Base-by-base conservation (phyloP, 92 coral and sea anemone species). In the Umimayanthus kanabou region DNA sequence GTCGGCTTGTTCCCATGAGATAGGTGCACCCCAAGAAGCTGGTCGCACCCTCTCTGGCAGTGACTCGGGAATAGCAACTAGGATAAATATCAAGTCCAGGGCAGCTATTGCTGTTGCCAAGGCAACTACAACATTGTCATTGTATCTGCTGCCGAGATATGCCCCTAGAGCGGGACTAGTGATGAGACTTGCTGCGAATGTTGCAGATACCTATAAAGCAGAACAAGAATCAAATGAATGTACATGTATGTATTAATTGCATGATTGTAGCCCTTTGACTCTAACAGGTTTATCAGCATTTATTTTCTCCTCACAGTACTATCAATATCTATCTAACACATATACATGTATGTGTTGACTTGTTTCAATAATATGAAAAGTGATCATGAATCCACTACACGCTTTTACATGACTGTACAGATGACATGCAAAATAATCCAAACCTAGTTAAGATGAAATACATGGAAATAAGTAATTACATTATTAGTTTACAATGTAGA, bases 11-110 rank as follows among this genome's bases (percentile, higher is more conserved):
- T 97, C 99, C 99, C 99, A 97, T 29, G 99, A 97, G 73, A 97
- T 96, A 0, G 99, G 98, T n/a, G 99, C 98, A 39, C 99, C 99
- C 99, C 99, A 97, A 2, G 98, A 97, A n/a, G 95, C 99, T 10
- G 99, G 99, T 13, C 99, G 92, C 81, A 97, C 83, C 66, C 99
- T 92, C 92, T 97, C 99, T 11, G 99, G 98, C 58, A 97, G 92
- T 10, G 99, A 97, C 85, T 97, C 99, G 13, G 99, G 99, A 37
- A 97, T 98, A 64, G 96, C 95, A 71, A 97, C 88, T 70, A 97
- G 81, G 73, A 97, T 91, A 50, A 97, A 97, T 71, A 97, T 85
- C 40, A 97, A 84, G 84, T 97, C 99, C 76, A 96, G 91, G 30
- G 89, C 88, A 72, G 98, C 98, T 79, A 97, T 94, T 8, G 98